These are phyloP conservation scores for Limnephilus lunatus DNA, from an alignment of 2,888 invertebrate species.

Conservation along the genomic window DNA sequence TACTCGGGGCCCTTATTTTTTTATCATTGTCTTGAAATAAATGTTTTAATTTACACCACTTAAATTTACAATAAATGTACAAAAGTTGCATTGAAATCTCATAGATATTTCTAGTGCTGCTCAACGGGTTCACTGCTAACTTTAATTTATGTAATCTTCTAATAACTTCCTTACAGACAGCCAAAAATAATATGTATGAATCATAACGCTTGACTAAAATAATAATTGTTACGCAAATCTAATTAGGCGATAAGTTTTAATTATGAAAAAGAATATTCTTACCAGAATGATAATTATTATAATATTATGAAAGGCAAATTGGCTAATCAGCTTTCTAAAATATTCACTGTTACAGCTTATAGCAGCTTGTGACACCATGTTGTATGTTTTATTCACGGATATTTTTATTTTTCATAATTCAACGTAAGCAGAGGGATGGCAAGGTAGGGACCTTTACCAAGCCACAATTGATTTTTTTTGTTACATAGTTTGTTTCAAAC, in stretches of 20 bases:
- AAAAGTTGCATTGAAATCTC: neutral
- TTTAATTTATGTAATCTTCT: neutral
- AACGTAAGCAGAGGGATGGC: conserved; percentile 63
- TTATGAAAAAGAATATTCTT: neutral
- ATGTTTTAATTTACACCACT: neutral
- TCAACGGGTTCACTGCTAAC: neutral
- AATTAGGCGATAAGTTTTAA: neutral
- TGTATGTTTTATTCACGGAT: conserved; percentile 15
- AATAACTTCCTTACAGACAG: too few species aligned
- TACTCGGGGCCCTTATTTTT: neutral
- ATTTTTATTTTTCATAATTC: conserved; percentile 41
- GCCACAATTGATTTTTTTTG: conserved; percentile 37
- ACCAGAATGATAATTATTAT: neutral
- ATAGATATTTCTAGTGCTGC: neutral
- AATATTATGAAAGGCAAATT: neutral
- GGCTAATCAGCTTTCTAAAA: neutral
- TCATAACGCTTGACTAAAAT: neutral
- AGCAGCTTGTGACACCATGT: neutral
- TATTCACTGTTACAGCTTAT: neutral
- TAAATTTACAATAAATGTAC: neutral
- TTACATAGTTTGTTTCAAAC: neutral
- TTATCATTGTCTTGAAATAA: neutral
- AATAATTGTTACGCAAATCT: neutral
- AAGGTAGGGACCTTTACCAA: conserved; percentile 64
- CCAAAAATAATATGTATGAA: neutral